Evolutionary conservation across 2,888 invertebrate species (phyloP).

Genomic region (Cheilosia vernalis): DNA sequence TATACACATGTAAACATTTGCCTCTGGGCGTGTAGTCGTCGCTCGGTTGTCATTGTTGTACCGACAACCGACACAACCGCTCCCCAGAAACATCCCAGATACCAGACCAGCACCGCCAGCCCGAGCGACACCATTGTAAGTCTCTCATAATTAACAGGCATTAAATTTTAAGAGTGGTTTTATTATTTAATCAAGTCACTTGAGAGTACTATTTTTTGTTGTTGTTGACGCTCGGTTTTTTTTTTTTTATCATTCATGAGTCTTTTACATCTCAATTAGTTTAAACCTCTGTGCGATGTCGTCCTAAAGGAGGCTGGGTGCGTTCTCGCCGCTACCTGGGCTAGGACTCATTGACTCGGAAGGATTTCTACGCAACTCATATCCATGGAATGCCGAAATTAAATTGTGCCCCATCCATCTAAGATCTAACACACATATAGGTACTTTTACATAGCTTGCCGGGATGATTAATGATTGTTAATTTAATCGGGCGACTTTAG

Average conservation of each 20-base stretch:
- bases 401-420: slow-evolving; percentile 40
- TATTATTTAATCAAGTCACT: slow-evolving; percentile 75
- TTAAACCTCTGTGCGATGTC: slow-evolving; percentile 52
- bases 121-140: slow-evolving; percentile 46
- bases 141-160: slow-evolving; percentile 73
- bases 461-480: slow-evolving; percentile 74
- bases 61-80: slow-evolving; percentile 34
- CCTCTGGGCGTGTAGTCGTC: slow-evolving; percentile 38
- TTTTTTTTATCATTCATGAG: slow-evolving; percentile 58
- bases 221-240: slow-evolving; percentile 16
- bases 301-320: slow-evolving; percentile 20
- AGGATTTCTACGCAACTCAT: slow-evolving; percentile 21
- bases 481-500: slow-evolving; percentile 75
- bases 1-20: slow-evolving; percentile 64
- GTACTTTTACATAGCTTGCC: slow-evolving; percentile 47
- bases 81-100: slow-evolving; percentile 5
- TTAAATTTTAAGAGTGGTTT: slow-evolving; percentile 73
- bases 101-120: background rate
- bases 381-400: slow-evolving; percentile 56
- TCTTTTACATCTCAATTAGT: slow-evolving; percentile 73
- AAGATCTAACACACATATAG: background rate
- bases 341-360: slow-evolving; percentile 17
- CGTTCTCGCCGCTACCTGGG: slow-evolving; percentile 1
- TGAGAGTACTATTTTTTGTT: slow-evolving; percentile 59
- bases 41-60: slow-evolving; percentile 21